Percentiles rank a stretch among this genome's conserved stretches.
Conservation (phyloP, 1,140 invertebrate genomes). For the Magallana angulata region DNA sequence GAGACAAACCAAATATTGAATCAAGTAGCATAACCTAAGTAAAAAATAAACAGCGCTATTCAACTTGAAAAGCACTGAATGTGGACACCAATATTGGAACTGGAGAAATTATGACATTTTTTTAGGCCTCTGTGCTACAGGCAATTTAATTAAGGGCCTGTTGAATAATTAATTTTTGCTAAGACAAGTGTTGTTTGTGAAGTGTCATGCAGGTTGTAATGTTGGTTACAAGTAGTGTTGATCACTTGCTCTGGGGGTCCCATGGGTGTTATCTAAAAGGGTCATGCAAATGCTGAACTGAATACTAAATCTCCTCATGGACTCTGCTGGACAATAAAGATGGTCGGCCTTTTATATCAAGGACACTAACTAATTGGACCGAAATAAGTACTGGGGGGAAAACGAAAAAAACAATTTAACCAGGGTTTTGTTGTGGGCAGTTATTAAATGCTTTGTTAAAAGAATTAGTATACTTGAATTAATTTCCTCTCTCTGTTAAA, state of each 20-base stretch:
- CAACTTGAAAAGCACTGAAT: background rate
- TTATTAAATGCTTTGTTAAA: too few species aligned
- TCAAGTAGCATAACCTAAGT: too few species aligned
- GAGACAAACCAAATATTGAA: too few species aligned
- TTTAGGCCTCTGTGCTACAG: conserved; percentile 16
- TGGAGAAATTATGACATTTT: conserved; percentile 24
- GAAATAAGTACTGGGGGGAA: background rate
- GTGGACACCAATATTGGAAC: conserved; percentile 16
- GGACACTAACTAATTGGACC: conserved; percentile 1
- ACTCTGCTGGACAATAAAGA: background rate
- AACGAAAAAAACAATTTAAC: too few species aligned
- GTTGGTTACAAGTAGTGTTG: conserved; percentile 23
- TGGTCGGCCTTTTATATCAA: background rate
- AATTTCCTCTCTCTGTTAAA: too few species aligned
- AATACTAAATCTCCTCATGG: conserved; percentile 23
- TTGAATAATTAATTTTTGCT: conserved; percentile 37
- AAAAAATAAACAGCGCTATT: too few species aligned
- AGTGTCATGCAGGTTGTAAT: conserved; percentile 35
- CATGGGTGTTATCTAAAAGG: conserved; percentile 19
- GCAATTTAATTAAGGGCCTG: conserved; percentile 32
- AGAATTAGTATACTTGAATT: too few species aligned
- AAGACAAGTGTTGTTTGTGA: conserved; percentile 36
- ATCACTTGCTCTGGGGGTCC: background rate
- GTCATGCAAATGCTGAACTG: conserved; percentile 14
- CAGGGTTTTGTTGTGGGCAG: too few species aligned